Evolutionary conservation across 2,888 invertebrate genomes (phyloP), one percentile per base, ranked within the genome.

Genomic region (Leptura quadrifasciata): DNA sequence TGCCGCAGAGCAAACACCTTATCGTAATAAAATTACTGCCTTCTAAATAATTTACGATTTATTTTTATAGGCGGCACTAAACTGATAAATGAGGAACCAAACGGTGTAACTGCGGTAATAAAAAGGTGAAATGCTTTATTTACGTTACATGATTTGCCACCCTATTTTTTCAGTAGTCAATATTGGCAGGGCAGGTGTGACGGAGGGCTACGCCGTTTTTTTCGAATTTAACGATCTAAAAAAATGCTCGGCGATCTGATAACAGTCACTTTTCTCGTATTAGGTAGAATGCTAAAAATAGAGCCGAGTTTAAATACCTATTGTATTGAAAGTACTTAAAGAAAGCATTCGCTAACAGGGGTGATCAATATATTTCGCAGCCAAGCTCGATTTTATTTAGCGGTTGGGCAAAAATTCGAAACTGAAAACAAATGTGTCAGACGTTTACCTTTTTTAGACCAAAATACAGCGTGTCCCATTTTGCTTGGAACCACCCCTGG

Each of bases 1-100:
- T 60, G 27, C 74, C 31, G 67, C 58, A 27, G 15, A 58, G 60
- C 63, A 65, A 68, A 74, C 74, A 74, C 69, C 60, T 73, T 73
- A 73, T 73, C 65, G 73, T 67, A 65, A 39, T 55, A 55, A 73
- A 73, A 73, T 64, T 65, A 57, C 74, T 69, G 74, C 18, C 69
- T 75, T 72, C 60, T 39, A 69, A 75, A 69, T 74, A 74, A 74
- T 74, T 74, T 74, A 75, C 67, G 67, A 75, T 75, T 75, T 75
- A 75, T 72, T 65, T 75, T 68, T 74, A 68, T 75, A 75, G 63
- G 58, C 24, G 70, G 68, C 57, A 71, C 69, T 71, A 69, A 67
- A 75, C 75, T 54, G 71, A 75, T 64, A 72, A 72, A 72, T 55
- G 20, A 35, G 57, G 68, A 57, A 68, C 68, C 68, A 57, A 70